These are phyloP conservation scores for Heterodera schachtii DNA, from an alignment of 1,140 invertebrate species.

Conservation along the genomic window DNA sequence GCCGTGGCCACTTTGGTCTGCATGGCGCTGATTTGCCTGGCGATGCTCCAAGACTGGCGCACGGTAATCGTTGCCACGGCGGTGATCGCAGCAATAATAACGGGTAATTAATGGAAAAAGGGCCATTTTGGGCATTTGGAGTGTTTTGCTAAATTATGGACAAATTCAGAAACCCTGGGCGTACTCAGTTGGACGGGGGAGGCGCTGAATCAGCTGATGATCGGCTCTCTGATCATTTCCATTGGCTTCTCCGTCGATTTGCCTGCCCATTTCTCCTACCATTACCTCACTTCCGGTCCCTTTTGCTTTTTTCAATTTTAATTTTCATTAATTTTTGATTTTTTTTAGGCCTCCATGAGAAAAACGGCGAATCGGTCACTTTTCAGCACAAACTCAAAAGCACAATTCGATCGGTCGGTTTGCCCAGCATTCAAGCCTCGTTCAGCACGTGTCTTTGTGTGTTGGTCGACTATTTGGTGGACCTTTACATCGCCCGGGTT, in stretches of 20 bases:
- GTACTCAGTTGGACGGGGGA: constrained; percentile 65
- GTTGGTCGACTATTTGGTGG: constrained; percentile 71
- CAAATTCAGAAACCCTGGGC: constrained; percentile 56
- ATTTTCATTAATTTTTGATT: too few species aligned
- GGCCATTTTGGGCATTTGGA: too few species aligned
- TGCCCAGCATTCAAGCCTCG: constrained; percentile 31
- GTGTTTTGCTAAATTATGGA: too few species aligned
- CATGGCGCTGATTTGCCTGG: constrained; percentile 66
- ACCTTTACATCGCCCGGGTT: constrained; percentile 77
- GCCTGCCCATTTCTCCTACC: constrained; percentile 55
- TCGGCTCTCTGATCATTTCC: constrained; percentile 67
- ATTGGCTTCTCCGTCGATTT: constrained; percentile 66
- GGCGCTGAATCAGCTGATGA: constrained; percentile 66
- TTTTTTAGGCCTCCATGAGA: constrained; percentile 16
- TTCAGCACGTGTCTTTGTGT: constrained; percentile 6
- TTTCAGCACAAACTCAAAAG: not conserved
- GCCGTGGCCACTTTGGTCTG: constrained; percentile 58
- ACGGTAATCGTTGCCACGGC: constrained; percentile 66
- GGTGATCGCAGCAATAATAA: constrained; percentile 66
- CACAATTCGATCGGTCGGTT: constrained; percentile 28
- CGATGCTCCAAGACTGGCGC: constrained; percentile 65
- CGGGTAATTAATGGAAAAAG: constrained; percentile 25
- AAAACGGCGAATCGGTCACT: not conserved
- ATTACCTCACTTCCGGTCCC: constrained; percentile 39
- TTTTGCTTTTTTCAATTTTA: too few species aligned